Evolutionary conservation across 2,113 vertebrate genomes (phyloP).

Genomic region (Plecotus auritus): DNA sequence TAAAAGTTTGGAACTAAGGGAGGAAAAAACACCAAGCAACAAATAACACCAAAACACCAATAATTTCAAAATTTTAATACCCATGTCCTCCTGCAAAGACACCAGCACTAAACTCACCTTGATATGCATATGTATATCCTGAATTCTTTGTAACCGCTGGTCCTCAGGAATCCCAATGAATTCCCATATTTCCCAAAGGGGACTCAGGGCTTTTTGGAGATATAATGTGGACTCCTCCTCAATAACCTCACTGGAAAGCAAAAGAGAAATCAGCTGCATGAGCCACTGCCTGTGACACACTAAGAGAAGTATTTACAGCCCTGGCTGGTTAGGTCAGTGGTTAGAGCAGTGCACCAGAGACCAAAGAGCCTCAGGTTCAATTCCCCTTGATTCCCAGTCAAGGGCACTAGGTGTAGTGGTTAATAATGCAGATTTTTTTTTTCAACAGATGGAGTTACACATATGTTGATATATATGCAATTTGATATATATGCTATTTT

Average conservation of each 20-base stretch:
- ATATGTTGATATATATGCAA: no score
- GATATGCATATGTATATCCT: constrained; percentile 88
- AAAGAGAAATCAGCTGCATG: background rate
- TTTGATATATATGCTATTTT: no score
- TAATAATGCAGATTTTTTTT: no score
- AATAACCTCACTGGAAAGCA: constrained; percentile 85
- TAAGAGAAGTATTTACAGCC: background rate
- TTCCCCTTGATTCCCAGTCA: no score
- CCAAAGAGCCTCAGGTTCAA: no score
- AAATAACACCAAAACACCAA: background rate
- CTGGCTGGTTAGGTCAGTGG: no score
- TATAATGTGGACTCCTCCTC: constrained; percentile 89
- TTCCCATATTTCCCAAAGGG: constrained; percentile 93
- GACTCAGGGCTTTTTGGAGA: constrained; percentile 88
- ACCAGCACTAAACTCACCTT: constrained; percentile 79
- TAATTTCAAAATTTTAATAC: background rate
- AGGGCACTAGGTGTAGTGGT: no score
- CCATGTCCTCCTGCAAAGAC: background rate
- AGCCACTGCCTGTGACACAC: background rate
- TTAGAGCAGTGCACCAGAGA: no score
- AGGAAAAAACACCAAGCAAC: background rate
- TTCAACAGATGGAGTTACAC: no score
- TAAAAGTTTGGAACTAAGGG: background rate
- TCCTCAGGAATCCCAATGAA: constrained; percentile 83
- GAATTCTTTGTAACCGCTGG: constrained; percentile 86